Conservation (phyloP, 2,113 vertebrate genomes). For the Vimba vimba region DNA sequence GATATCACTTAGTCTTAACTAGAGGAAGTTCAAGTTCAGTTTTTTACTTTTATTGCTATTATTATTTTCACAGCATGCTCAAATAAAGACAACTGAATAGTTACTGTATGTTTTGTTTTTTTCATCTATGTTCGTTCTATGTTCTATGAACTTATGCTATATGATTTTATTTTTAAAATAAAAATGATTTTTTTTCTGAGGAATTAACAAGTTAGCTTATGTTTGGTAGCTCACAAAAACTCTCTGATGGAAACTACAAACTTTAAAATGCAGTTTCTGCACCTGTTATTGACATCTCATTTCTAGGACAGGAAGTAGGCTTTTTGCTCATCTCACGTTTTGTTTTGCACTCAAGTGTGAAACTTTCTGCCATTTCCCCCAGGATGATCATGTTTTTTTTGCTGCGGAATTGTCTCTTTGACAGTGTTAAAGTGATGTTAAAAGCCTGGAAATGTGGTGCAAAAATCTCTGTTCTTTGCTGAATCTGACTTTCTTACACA, state of each 20-base stretch:
- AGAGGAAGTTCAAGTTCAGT: neutral
- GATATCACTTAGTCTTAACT: neutral
- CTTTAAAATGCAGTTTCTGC: neutral
- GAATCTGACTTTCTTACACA: neutral
- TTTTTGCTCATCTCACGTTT: conserved; percentile 1
- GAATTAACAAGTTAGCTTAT: neutral
- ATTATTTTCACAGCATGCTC: neutral
- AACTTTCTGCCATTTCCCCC: neutral
- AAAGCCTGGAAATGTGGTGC: neutral
- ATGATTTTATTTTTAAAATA: neutral
- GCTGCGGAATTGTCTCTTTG: neutral
- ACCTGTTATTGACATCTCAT: conserved; percentile 24
- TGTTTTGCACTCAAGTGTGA: neutral
- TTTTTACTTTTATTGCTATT: neutral
- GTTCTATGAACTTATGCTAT: neutral
- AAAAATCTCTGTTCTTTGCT: neutral
- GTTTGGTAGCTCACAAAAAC: neutral
- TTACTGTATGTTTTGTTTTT: neutral
- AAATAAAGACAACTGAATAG: neutral
- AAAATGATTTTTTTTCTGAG: no score
- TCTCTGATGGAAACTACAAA: neutral
- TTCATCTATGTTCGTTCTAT: neutral
- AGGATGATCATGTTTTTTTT: neutral
- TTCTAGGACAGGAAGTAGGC: conserved; percentile 47
- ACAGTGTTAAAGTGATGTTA: neutral